Base-by-base conservation (phyloP, 92 coral and sea anemone genomes). In the Phymanthus crucifer region DNA sequence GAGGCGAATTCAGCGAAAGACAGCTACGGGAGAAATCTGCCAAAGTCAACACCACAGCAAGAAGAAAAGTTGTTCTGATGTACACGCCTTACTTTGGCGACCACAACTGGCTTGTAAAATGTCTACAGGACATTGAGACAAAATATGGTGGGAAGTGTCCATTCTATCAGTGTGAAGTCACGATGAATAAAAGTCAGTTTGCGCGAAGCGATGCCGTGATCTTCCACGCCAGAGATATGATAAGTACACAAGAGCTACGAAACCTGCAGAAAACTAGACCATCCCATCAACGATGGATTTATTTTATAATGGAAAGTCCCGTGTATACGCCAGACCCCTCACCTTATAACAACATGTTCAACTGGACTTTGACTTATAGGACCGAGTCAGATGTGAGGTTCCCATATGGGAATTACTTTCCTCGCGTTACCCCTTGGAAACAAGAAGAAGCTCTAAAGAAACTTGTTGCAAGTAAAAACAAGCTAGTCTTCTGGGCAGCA, bases 221-320 rank as follows among this genome's bases (percentile, higher is more conserved):
- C 57, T 93, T 93, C 57, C 97, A 93, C 72, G 97, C 94, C 6
- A 78, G 94, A 76, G 94, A 93, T 38, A 81, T 93, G 66, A 88
- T 87, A 27, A 36, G 80, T 29, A 70, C 66, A 36, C 5, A 18
- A 6, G 79, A 82, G 48, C 78, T 93, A 79, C 75, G 72, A 40
- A 61, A 56, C 46, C 83, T 73, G 13, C 38, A 54, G 8, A 74
- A 45, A 48, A 46, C 37, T 10, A 84, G 91, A 72, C 75, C 78
- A 3, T 23, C 80, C 2, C 38, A 47, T 37, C 97, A 93, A 67
- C 85, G 87, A 43, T 93, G 97, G 97, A 80, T 88, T n/a, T 93
- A 84, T 33, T 85, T 90, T 34, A 87, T 88, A 73, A 91, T 86
- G n/a, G 97, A 93, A 85, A 87, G 80, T 75, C 97, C 94, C 4